phyloP scores from a whole-genome alignment of 92 coral and sea anemone genomes.

The Siderastrea siderea region DNA sequence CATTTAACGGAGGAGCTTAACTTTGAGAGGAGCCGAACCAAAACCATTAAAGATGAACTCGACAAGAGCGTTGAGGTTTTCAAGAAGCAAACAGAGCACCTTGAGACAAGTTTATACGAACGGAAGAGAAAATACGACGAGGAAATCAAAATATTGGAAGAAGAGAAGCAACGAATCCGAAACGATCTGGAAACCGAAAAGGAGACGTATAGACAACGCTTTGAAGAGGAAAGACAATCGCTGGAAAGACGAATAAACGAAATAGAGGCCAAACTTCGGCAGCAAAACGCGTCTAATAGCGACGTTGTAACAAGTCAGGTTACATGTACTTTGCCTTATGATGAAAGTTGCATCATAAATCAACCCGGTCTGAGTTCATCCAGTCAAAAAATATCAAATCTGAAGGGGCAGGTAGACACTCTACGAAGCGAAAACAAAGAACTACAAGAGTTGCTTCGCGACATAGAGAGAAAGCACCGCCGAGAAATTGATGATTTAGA shows the following conservation, averaged over 20 bases:
- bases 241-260: conserved; percentile 45
- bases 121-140: conserved; percentile 68
- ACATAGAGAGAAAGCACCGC: conserved; percentile 54
- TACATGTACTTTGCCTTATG: not conserved
- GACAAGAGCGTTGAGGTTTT: conserved; percentile 57
- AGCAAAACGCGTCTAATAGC: not conserved
- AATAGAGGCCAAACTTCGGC: conserved; percentile 33
- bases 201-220: conserved; percentile 51
- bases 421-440: conserved; percentile 43
- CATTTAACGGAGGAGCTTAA: conserved; percentile 51
- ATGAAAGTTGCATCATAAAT: not conserved
- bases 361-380: conserved; percentile 1
- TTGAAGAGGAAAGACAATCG: conserved; percentile 61
- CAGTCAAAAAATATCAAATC: conserved; percentile 32
- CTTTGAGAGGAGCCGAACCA: conserved; percentile 54
- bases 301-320: not conserved
- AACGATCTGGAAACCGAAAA: conserved; percentile 70
- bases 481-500: conserved; percentile 62
- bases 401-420: conserved; percentile 48
- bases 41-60: conserved; percentile 43
- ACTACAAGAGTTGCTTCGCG: conserved; percentile 49
- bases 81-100: conserved; percentile 70
- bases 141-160: conserved; percentile 45
- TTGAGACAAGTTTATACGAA: conserved; percentile 66
- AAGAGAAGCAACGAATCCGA: conserved; percentile 65